Conservation (phyloP, 2,113 vertebrate species). For the Origma solitaria region DNA sequence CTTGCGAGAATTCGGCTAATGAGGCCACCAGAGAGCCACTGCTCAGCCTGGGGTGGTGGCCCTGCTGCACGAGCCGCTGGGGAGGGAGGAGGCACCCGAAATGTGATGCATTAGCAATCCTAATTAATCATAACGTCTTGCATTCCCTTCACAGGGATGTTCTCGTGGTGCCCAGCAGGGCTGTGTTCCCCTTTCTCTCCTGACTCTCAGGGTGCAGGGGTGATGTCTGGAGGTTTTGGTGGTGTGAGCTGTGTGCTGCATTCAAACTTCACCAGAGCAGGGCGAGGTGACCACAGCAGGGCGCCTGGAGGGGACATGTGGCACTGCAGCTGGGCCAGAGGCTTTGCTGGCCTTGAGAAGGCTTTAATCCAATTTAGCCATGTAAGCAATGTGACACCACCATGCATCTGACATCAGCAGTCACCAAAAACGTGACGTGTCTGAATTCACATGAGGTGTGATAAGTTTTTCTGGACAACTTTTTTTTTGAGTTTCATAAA, state of each 20-base stretch:
- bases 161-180: neutral
- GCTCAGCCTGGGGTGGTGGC: neutral
- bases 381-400: neutral
- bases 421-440: neutral
- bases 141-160: neutral
- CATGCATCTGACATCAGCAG: neutral
- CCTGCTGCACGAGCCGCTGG: neutral
- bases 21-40: slow-evolving; percentile 72
- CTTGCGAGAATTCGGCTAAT: slow-evolving; percentile 57
- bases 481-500: neutral
- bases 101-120: too few relatives aligned
- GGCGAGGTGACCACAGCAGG: neutral
- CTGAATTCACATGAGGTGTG: neutral
- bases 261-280: neutral
- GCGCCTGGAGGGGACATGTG: neutral
- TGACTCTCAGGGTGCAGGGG: fast-evolving
- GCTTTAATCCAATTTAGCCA: neutral
- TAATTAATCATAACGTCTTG: neutral
- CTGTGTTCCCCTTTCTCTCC: neutral
- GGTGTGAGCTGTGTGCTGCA: neutral
- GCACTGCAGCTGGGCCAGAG: neutral
- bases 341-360: neutral
- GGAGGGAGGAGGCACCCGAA: neutral
- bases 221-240: neutral
- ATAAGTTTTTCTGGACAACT: neutral